Evolutionary conservation across 1,140 invertebrate genomes (phyloP).

Genomic region (Caenorhabditis inopinata): DNA sequence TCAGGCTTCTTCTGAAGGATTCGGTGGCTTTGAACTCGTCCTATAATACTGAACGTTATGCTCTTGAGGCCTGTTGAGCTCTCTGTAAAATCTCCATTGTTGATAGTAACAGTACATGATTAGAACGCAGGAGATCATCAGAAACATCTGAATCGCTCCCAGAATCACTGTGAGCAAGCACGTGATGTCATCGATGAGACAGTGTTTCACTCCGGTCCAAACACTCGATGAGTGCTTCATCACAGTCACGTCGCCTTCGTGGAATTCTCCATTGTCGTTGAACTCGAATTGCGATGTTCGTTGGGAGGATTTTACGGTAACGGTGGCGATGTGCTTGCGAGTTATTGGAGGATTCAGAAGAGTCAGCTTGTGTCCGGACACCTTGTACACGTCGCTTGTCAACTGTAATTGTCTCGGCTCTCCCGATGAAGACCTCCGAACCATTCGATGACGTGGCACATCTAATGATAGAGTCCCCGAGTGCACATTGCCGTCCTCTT

Average conservation of each 20-base stretch:
- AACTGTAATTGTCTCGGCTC: background rate
- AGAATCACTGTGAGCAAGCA: conserved; percentile 15
- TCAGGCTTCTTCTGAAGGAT: background rate
- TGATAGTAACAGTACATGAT: conserved; percentile 19
- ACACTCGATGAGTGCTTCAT: background rate
- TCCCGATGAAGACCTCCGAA: background rate
- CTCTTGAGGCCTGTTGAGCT: background rate
- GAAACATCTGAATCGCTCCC: conserved; percentile 11
- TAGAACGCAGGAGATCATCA: background rate
- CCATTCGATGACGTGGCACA: conserved; percentile 16
- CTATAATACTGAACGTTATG: conserved; percentile 16
- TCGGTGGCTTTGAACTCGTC: too few relatives aligned
- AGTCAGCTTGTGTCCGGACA: background rate
- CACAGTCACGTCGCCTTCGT: background rate
- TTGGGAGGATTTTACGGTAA: too few relatives aligned
- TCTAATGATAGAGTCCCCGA: background rate
- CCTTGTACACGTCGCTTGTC: conserved; percentile 6
- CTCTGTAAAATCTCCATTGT: conserved; percentile 4
- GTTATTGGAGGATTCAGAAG: background rate
- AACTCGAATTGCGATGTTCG: background rate
- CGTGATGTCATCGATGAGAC: conserved; percentile 5
- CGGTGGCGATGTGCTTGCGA: background rate
- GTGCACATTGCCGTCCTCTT: background rate
- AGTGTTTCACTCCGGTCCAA: background rate
- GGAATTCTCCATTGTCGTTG: background rate